Evolutionary conservation across 2,888 invertebrate genomes (phyloP).

Genomic region (Hypena proboscidalis): DNA sequence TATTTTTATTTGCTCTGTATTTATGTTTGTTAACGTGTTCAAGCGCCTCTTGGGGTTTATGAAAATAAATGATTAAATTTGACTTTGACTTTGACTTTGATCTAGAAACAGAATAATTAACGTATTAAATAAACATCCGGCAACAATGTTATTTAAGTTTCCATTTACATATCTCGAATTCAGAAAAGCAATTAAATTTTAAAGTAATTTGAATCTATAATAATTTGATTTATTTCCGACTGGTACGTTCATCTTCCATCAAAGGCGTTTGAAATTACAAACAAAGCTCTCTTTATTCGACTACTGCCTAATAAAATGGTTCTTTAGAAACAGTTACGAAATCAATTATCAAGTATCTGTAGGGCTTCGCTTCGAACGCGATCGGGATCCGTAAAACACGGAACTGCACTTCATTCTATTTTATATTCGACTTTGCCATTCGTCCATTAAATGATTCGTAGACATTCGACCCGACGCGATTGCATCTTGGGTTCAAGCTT

Average conservation of each 20-base stretch:
- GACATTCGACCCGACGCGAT: slow-evolving; percentile 29
- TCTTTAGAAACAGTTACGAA: slow-evolving; percentile 49
- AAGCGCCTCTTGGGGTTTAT: no score
- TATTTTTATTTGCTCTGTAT: no score
- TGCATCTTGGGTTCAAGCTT: slow-evolving; percentile 23
- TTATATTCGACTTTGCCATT: slow-evolving; percentile 51
- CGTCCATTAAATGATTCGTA: slow-evolving; percentile 45
- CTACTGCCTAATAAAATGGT: slow-evolving; percentile 44
- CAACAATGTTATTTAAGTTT: slow-evolving; percentile 20
- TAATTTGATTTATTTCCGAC: slow-evolving; percentile 24
- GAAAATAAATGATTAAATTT: no score
- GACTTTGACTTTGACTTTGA: no score
- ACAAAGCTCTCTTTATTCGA: slow-evolving; percentile 37
- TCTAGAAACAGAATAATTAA: slow-evolving; percentile 19
- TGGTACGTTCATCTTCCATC: slow-evolving; percentile 23
- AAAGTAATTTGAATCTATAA: slow-evolving; percentile 28
- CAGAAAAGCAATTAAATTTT: slow-evolving; percentile 28
- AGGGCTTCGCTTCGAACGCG: slow-evolving; percentile 27
- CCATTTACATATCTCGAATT: slow-evolving; percentile 32
- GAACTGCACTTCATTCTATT: slow-evolving; percentile 63
- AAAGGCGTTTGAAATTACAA: slow-evolving; percentile 40
- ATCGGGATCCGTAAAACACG: slow-evolving; percentile 40
- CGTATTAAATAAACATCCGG: slow-evolving; percentile 16
- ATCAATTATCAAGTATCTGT: slow-evolving; percentile 53
- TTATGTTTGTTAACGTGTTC: no score